A percentile compares a stretch with the other conserved stretches of the same genome.
Conservation (phyloP, 2,888 invertebrate species). For the Lasioglossum malachurum region DNA sequence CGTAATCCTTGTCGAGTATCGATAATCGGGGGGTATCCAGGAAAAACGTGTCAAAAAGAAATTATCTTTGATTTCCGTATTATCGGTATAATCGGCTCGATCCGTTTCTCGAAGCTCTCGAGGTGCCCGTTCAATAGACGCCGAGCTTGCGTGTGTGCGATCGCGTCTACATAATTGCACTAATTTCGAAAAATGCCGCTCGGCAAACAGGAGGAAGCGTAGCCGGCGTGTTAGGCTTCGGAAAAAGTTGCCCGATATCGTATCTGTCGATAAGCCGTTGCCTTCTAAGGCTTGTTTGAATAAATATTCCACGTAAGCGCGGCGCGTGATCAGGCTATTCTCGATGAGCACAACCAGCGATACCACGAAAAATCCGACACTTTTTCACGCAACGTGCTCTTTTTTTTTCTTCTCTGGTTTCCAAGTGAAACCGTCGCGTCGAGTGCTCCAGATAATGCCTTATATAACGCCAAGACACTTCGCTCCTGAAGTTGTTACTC, state of each 20-base stretch:
- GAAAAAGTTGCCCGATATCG: slow-evolving; percentile 61
- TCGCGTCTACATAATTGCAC: slow-evolving; percentile 64
- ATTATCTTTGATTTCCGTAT: slow-evolving; percentile 54
- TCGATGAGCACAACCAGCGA: slow-evolving; percentile 57
- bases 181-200: slow-evolving; percentile 58
- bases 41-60: slow-evolving; percentile 20
- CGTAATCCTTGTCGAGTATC: slow-evolving; percentile 42
- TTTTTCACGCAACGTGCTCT: neutral
- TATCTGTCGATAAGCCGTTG: slow-evolving; percentile 70
- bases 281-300: slow-evolving; percentile 68
- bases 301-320: slow-evolving; percentile 73
- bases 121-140: neutral
- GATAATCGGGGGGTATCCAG: slow-evolving; percentile 40
- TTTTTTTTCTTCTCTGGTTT: slow-evolving; percentile 1
- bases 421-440: slow-evolving; percentile 46
- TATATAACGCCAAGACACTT: slow-evolving; percentile 39
- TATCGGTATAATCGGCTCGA: slow-evolving; percentile 42
- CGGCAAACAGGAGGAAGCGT: slow-evolving; percentile 46
- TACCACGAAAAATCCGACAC: slow-evolving; percentile 55
- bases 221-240: slow-evolving; percentile 14
- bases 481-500: slow-evolving; percentile 12
- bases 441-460: slow-evolving; percentile 59
- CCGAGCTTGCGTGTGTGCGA: neutral
- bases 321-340: slow-evolving; percentile 68
- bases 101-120: neutral